Percentiles rank a stretch among this genome's conserved stretches.
phyloP scores from a whole-genome alignment of 2,888 invertebrate genomes.

The Keiferia lycopersicella region DNA sequence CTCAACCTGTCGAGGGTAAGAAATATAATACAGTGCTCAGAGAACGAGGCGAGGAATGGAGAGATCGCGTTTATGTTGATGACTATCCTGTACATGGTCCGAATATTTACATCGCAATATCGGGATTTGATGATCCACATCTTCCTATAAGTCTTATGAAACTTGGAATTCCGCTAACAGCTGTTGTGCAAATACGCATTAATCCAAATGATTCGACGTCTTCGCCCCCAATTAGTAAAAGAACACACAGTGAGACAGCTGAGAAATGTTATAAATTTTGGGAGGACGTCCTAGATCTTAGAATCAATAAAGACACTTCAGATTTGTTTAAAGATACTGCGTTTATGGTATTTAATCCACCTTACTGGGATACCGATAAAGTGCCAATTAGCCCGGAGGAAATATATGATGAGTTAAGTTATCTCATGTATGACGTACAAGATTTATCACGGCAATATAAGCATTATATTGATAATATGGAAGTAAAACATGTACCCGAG shows the following conservation, averaged over 20 bases:
- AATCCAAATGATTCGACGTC: constrained; percentile 51
- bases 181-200: constrained; percentile 68
- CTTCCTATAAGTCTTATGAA: constrained; percentile 57
- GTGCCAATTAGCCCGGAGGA: constrained; percentile 60
- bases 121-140: constrained; percentile 71
- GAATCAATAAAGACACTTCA: constrained; percentile 53
- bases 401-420: constrained; percentile 77
- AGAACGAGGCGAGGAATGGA: constrained; percentile 79
- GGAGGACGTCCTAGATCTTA: constrained; percentile 61
- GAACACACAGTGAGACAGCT: constrained; percentile 64
- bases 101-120: constrained; percentile 76
- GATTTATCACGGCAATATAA: constrained; percentile 74
- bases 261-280: constrained; percentile 62
- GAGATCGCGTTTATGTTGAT: constrained; percentile 75
- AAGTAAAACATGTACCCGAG: constrained; percentile 57
- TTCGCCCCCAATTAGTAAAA: constrained; percentile 52
- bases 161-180: constrained; percentile 65
- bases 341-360: constrained; percentile 67
- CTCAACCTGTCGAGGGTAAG: constrained; percentile 56
- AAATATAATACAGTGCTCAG: constrained; percentile 74
- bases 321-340: constrained; percentile 66
- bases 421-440: constrained; percentile 76
- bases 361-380: constrained; percentile 56
- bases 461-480: constrained; percentile 73
- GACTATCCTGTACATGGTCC: constrained; percentile 79